Percentiles rank a stretch among this genome's conserved stretches.
Evolutionary conservation across 2,797 vertebrate species (phyloP).

Genomic region (Danio jaintianensis): DNA sequence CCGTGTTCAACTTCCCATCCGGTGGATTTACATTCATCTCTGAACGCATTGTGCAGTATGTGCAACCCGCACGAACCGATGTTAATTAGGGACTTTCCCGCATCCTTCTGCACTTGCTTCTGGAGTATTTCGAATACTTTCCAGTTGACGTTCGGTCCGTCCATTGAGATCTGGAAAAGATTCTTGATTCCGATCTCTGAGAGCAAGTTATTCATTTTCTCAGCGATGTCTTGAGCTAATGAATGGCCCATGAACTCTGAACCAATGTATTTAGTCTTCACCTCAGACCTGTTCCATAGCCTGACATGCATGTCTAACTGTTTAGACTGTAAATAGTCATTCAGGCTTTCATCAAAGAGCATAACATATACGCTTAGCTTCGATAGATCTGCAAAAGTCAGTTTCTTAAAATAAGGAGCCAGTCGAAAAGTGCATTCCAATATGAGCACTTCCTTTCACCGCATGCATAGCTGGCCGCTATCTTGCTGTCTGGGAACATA

Average conservation of each 20-base stretch:
- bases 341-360: constrained; percentile 47
- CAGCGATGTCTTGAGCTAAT: constrained; percentile 37
- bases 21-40: constrained; percentile 42
- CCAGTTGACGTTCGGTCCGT: constrained; percentile 40
- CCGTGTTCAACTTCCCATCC: constrained; percentile 47
- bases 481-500: constrained; percentile 53
- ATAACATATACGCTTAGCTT: constrained; percentile 47
- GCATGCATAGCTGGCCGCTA: constrained; percentile 42
- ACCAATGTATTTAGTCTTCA: constrained; percentile 50
- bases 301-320: constrained; percentile 46
- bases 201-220: constrained; percentile 49
- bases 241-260: constrained; percentile 53
- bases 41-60: constrained; percentile 34
- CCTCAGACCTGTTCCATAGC: constrained; percentile 36
- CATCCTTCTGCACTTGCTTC: constrained; percentile 31
- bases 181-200: constrained; percentile 52
- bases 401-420: constrained; percentile 49
- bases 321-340: constrained; percentile 49
- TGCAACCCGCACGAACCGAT: constrained; percentile 38
- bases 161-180: constrained; percentile 49
- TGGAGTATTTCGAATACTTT: constrained; percentile 55
- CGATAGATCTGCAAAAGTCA: constrained; percentile 37
- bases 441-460: constrained; percentile 45
- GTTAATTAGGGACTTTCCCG: constrained; percentile 25
- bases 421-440: constrained; percentile 55